Evolutionary conservation across 2,113 vertebrate species (phyloP), one percentile per base, ranked within the genome.

Genomic region (Lepisosteus osseus): DNA sequence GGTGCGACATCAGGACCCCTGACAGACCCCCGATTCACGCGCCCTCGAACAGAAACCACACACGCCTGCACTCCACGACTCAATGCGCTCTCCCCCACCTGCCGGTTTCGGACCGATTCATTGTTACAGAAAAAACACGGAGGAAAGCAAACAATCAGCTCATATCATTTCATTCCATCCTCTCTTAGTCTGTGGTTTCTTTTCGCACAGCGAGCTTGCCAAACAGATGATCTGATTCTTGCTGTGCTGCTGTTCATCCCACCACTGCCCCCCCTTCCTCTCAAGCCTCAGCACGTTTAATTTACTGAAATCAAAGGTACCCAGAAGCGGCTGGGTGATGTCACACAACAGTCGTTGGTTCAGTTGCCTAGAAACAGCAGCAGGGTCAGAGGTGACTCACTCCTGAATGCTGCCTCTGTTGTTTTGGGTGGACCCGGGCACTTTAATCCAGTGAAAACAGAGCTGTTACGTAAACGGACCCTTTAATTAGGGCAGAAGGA

Each of bases 401-500:
- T 54, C 54, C 14, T 15, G 45, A 59, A 59, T 51, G 47, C 47
- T 51, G 47, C 51, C 4, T 51, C 51, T 68, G 40, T 11, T 68
- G 47, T 40, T 54, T 47, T 68, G 54, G 67, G 9, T 29, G 17
- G 3, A 68, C 51, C 9, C 1, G 47, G 9, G 47, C 47, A 51
- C 0, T 51, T 51, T 51, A 5, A 51, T 6, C 5, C 47, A 59
- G 57, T 13, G n/a, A n/a, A n/a, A 14, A 6, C 3, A n/a, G 57
- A 59, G 6, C 57, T 4, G 57, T 59, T 59, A 13, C 5, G 57
- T 59, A 15, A 59, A n/a, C 57, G 4, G 6, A 3, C 12, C 57
- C 12, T 59, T 59, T 6, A 59, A 59, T 15, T 68, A 8, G 13
- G 54, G 61, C 72, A 13, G 74, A 5, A 71, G 63, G 41, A 13